Base-by-base conservation (phyloP, 2,888 invertebrate species). In the Calliopum simillimum region DNA sequence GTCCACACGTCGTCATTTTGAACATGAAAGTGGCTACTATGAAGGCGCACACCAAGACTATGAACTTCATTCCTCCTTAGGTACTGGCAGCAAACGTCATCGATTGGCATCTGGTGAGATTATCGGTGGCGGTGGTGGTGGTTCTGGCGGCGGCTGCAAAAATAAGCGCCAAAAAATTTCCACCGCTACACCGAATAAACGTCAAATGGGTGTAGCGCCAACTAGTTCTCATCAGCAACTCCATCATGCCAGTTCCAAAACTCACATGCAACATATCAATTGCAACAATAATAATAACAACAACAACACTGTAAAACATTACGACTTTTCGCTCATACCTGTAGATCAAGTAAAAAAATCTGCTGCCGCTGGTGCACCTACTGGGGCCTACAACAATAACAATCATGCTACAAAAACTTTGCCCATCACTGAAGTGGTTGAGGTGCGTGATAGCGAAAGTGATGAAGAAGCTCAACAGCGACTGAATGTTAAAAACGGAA, bases 1-100 rank as follows among this genome's bases (percentile, higher is more conserved):
- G 90, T 89, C 88, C 81, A 86, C 89, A 77, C 89, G 90, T 77
- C 91, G 91, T 79, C 90, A 90, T 79, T 89, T 90, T 77, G 91
- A 91, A 78, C 92, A 94, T 88, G 94, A 94, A 88, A 94, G 94
- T 85, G 94, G 94, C 75, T 94, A 93, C 85, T 94, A 93, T 89
- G 94, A 94, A 87, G 93, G 92, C 78, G 91, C 90, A 58, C 64
- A 72, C 11, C 67, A 59, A 59, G 77, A 78, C 11, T 73, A 63
- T 16, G 77, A 74, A 13, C 72, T 67, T 19, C 64, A 59, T 44
- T 63, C 64, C 11, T 13, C 13, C 58, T 16, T 8, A 56, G 19
- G 46, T 25, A 25, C 23, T 41, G 21, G 43, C 43, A 41, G 21
- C 25, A 79, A 79, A 72, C 76, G 79, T 23, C 76, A 68, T 46